These are phyloP conservation scores for Eumaeus atala DNA, from an alignment of 1,140 invertebrate species.

Conservation along the genomic window DNA sequence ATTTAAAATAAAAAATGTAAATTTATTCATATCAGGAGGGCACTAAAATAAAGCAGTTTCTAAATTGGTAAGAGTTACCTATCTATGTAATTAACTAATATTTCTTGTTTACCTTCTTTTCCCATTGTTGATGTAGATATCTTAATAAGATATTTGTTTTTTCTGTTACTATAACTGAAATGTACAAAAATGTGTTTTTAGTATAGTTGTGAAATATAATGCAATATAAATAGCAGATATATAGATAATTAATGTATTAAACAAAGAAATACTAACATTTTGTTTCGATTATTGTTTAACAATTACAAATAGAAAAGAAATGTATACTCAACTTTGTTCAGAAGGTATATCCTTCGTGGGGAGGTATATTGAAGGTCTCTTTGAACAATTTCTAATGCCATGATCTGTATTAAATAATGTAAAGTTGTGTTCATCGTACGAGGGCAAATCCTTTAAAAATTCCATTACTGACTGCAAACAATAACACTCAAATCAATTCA, in stretches of 20 bases:
- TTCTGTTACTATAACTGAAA: constrained; percentile 94
- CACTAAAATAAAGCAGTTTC: too few relatives aligned
- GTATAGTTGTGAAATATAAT: constrained; percentile 5
- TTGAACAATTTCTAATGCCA: constrained; percentile 87
- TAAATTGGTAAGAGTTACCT: not conserved
- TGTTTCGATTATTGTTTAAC: not conserved
- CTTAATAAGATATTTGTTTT: constrained; percentile 94
- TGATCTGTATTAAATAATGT: constrained; percentile 90
- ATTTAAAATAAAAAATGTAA: too few relatives aligned
- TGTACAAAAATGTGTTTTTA: constrained; percentile 34
- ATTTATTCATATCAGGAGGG: too few relatives aligned
- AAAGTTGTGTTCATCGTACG: constrained; percentile 93
- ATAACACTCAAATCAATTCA: constrained; percentile 9
- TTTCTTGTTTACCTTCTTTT: constrained; percentile 83
- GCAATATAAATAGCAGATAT: constrained; percentile 28
- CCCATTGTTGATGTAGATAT: constrained; percentile 95
- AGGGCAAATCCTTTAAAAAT: constrained; percentile 93
- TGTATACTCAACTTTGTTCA: constrained; percentile 83
- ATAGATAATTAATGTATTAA: too few relatives aligned
- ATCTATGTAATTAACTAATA: not conserved
- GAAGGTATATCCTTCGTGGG: constrained; percentile 92
- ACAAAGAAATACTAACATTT: not conserved
- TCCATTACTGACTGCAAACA: constrained; percentile 83
- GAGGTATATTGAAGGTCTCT: constrained; percentile 91
- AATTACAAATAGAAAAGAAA: constrained; percentile 17